These are phyloP conservation scores for Novumbra hubbsi DNA, from an alignment of 2,797 vertebrate species.

Conservation along the genomic window DNA sequence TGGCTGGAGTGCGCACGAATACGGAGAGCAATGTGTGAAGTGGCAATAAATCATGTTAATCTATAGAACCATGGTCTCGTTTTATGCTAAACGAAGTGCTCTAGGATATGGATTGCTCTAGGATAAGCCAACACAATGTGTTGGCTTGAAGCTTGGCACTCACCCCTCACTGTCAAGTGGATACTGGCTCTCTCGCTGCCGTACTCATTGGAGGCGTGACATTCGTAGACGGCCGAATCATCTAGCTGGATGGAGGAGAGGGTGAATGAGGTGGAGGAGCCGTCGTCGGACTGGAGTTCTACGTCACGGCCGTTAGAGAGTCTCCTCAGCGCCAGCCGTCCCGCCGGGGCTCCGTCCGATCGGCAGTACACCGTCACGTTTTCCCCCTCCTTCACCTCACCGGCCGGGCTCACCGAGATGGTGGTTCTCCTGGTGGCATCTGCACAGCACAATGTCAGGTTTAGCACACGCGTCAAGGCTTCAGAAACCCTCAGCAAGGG, in stretches of 20 bases:
- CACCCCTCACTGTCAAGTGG: constrained; percentile 76
- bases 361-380: constrained; percentile 73
- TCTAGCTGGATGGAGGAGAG: constrained; percentile 58
- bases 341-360: constrained; percentile 73
- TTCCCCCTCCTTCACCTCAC: constrained; percentile 75
- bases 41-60: neutral
- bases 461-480: neutral
- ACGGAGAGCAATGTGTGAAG: neutral
- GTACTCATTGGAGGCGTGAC: constrained; percentile 74
- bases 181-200: constrained; percentile 65
- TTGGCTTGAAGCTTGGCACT: constrained; percentile 22
- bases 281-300: constrained; percentile 50
- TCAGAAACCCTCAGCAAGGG: neutral
- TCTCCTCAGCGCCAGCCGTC: constrained; percentile 72
- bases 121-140: constrained; percentile 6
- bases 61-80: neutral
- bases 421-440: constrained; percentile 58
- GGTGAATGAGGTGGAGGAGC: constrained; percentile 67
- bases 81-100: neutral
- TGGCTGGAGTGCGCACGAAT: neutral
- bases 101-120: neutral
- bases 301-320: constrained; percentile 31
- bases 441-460: constrained; percentile 32
- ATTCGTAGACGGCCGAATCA: constrained; percentile 79
- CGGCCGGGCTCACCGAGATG: constrained; percentile 65